Evolutionary conservation across 2,888 invertebrate species (phyloP).

Genomic region (Pristionchus mayeri): DNA sequence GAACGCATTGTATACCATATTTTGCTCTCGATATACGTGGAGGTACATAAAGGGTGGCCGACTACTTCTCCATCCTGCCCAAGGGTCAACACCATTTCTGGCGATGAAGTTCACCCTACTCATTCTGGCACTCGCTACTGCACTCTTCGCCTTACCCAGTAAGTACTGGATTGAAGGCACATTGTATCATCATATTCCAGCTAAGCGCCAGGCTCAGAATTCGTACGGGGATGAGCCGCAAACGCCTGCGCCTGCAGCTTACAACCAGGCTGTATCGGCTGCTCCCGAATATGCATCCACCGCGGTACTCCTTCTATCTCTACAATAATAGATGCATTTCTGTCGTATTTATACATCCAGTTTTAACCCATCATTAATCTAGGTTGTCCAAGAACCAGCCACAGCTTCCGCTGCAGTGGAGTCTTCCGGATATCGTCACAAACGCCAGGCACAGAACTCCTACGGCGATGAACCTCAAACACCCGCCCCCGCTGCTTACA

Average conservation of each 20-base stretch:
- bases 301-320: too few relatives aligned
- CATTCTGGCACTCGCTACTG: not conserved
- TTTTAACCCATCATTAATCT: too few relatives aligned
- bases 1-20: not conserved
- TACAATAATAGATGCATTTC: too few relatives aligned
- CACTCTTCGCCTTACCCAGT: conserved; percentile 1
- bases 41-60: not conserved
- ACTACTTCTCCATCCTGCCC: not conserved
- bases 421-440: conserved; percentile 39
- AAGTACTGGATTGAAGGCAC: not conserved
- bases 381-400: not conserved
- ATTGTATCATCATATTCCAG: too few relatives aligned
- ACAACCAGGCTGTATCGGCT: not conserved
- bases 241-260: not conserved
- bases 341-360: too few relatives aligned
- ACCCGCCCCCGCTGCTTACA: conserved; percentile 48
- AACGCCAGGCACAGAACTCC: conserved; percentile 49
- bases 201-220: conserved; percentile 8
- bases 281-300: conserved; percentile 1
- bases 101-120: not conserved
- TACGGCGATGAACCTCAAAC: conserved; percentile 61
- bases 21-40: not conserved
- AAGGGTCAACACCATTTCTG: not conserved
- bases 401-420: conserved; percentile 27
- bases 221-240: conserved; percentile 33